These are phyloP conservation scores for Perdita meconis DNA, from an alignment of 2,888 invertebrate genomes.

Conservation along the genomic window DNA sequence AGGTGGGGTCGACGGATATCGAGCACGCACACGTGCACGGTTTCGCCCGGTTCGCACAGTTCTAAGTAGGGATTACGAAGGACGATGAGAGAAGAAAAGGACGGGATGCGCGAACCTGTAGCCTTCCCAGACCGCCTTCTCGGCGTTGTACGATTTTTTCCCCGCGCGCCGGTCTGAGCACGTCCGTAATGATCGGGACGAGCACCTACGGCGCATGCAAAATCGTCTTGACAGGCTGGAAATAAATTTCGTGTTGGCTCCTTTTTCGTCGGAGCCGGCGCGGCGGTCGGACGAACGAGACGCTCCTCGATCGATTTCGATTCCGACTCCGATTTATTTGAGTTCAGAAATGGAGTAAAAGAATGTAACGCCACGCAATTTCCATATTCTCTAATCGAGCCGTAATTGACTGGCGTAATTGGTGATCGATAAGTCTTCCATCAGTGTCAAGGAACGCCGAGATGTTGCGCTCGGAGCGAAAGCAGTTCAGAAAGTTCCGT, in stretches of 20 bases:
- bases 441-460: background rate
- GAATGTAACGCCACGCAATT: background rate
- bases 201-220: constrained; percentile 61
- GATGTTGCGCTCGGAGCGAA: background rate
- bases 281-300: constrained; percentile 8
- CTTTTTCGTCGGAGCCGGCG: constrained; percentile 13
- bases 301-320: constrained; percentile 33
- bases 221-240: constrained; percentile 67
- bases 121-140: constrained; percentile 9
- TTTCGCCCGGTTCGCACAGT: constrained; percentile 41
- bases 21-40: constrained; percentile 51
- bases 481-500: constrained; percentile 7
- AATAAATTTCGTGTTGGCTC: constrained; percentile 61
- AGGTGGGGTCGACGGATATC: constrained; percentile 60
- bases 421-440: background rate
- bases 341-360: background rate
- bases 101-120: constrained; percentile 27
- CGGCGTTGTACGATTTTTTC: constrained; percentile 43
- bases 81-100: constrained; percentile 27
- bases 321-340: constrained; percentile 27
- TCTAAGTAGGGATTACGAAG: constrained; percentile 49
- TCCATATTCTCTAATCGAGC: background rate
- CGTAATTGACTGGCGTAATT: constrained; percentile 3
- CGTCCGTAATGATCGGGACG: constrained; percentile 64
- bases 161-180: constrained; percentile 28